Evolutionary conservation across 2,888 invertebrate species (phyloP).

Genomic region (Nasonovia ribisnigri): DNA sequence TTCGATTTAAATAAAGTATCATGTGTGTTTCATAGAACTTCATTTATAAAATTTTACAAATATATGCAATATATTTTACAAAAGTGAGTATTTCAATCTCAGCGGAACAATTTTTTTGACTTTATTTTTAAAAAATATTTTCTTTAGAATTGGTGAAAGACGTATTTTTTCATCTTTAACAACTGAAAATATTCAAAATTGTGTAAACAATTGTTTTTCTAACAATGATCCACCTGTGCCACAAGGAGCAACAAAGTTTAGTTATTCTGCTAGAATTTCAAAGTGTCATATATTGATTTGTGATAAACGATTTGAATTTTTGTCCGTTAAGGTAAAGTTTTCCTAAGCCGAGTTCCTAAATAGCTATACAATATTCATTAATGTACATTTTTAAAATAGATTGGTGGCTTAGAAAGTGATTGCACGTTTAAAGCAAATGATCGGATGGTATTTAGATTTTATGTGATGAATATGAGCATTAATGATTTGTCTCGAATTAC

Average conservation of each 20-base stretch:
- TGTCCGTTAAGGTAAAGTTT: conserved; percentile 75
- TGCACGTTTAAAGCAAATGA: conserved; percentile 84
- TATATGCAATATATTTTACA: conserved; percentile 77
- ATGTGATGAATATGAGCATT: conserved; percentile 77
- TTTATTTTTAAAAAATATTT: neutral
- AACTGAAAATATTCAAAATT: conserved; percentile 38
- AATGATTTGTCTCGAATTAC: conserved; percentile 82
- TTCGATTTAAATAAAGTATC: conserved; percentile 77
- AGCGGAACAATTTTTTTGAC: neutral
- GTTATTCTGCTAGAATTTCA: conserved; percentile 78
- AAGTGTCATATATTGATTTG: conserved; percentile 78
- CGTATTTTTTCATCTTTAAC: conserved; percentile 9
- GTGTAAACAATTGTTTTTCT: conserved; percentile 68
- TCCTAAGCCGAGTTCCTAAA: neutral
- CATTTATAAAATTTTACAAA: conserved; percentile 79
- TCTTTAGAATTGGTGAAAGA: conserved; percentile 33
- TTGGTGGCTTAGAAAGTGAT: conserved; percentile 79
- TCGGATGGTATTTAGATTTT: conserved; percentile 80
- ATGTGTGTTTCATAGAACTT: conserved; percentile 80
- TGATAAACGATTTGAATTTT: conserved; percentile 79
- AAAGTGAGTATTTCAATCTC: conserved; percentile 72
- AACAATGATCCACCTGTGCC: conserved; percentile 79
- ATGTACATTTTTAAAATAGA: conserved; percentile 65
- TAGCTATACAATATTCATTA: neutral
- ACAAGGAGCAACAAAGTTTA: conserved; percentile 81